Evolutionary conservation across 2,888 invertebrate genomes (phyloP), one percentile per base, ranked within the genome.

Genomic region (Drosophila fungiperda): DNA sequence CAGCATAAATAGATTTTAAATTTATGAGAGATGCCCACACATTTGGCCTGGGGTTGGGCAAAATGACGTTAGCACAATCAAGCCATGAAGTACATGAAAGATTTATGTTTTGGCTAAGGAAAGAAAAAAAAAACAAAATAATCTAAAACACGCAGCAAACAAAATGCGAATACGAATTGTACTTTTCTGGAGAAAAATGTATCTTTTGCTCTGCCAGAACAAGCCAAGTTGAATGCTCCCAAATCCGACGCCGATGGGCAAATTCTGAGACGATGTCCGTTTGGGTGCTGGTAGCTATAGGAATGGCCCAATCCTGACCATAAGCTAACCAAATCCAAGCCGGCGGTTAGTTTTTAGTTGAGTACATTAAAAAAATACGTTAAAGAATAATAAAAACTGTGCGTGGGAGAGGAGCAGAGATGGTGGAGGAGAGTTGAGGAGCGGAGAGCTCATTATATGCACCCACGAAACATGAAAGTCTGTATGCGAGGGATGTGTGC

Each of bases 361-460:
- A 82, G 78, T 73, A 80, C 81, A 80, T 80, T 83, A 73, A 73
- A 85, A 85, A 85, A 85, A 85, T 75, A n/a, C 60, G 54, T 23
- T 52, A 67, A 73, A 82, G 67, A 79, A 78, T 70, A 78, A 76
- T 40, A 36, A 55, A 65, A 65, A 45, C 38, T 20, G 40, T 52
- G 48, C 61, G 54, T 49, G 42, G n/a, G 26, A 3, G 8, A 1
- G 1, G 8, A 2, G 26, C 2, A 12, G 5, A 17, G 9, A 5
- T 20, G 15, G 15, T 23, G 17, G 17, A 6, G 17, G 0, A 12
- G 12, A 1, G 38, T 15, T 15, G 38, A 15, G 38, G n/a, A 15
- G 15, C 15, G 50, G 36, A 64, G 67, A 68, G 71, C 81, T 81
- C 79, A 81, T 85, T 81, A 81, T 64, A 82, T 79, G 75, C 70